These are phyloP conservation scores for Drosophila ambigua DNA, from an alignment of 1,140 invertebrate genomes.

Conservation along the genomic window DNA sequence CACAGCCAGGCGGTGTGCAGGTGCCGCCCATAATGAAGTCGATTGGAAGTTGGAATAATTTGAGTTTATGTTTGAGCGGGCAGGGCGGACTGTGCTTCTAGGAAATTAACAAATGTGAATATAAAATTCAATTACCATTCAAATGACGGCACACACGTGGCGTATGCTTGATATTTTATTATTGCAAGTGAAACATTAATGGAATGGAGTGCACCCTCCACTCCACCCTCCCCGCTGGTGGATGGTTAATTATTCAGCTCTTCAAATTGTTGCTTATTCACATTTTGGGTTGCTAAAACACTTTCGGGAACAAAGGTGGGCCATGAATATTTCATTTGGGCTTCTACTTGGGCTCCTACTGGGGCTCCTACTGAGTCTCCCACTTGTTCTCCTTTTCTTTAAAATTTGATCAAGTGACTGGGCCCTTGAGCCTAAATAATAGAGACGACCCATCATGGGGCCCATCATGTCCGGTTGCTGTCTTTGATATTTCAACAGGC, in stretches of 20 bases:
- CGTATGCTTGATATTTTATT: constrained; percentile 10
- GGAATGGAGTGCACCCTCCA: not conserved
- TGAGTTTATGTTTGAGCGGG: constrained; percentile 39
- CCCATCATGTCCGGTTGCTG: constrained; percentile 15
- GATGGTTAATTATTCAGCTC: constrained; percentile 11
- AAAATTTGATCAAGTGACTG: constrained; percentile 23
- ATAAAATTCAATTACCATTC: constrained; percentile 17
- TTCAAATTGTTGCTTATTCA: constrained; percentile 8
- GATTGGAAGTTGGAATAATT: constrained; percentile 54
- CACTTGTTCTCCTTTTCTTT: constrained; percentile 13
- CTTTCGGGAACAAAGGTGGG: not conserved
- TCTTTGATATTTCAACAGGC: not conserved
- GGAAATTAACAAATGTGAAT: constrained; percentile 39
- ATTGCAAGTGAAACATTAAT: not conserved
- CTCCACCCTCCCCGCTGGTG: not conserved
- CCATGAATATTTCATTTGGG: constrained; percentile 26
- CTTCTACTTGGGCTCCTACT: too few relatives aligned
- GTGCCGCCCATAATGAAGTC: constrained; percentile 45
- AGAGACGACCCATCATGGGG: constrained; percentile 33
- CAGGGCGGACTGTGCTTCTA: constrained; percentile 2
- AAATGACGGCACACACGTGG: constrained; percentile 21
- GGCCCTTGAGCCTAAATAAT: constrained; percentile 30
- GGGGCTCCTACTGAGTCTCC: too few relatives aligned
- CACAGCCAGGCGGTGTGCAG: constrained; percentile 13
- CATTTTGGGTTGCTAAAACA: constrained; percentile 8